Conservation (phyloP, 64 coral and sea anemone genomes). For the Trachythela sp. region DNA sequence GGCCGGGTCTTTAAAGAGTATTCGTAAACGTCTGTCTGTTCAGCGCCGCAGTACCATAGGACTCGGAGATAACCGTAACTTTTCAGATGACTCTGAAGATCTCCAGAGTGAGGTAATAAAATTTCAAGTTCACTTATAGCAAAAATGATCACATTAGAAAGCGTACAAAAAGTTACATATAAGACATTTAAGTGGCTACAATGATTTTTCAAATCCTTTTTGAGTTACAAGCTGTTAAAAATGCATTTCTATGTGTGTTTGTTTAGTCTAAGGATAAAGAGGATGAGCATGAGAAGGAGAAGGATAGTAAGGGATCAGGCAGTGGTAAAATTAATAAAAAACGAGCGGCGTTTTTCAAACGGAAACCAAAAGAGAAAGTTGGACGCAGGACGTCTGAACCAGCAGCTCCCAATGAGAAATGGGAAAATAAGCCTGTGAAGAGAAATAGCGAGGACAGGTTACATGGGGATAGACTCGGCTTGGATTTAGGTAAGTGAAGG, state of each 20-base stretch:
- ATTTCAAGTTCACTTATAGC: no score
- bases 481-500: neutral
- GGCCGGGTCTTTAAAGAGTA: neutral
- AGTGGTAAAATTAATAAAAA: neutral
- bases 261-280: neutral
- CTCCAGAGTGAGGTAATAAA: neutral
- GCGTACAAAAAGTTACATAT: no score
- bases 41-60: neutral
- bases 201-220: no score
- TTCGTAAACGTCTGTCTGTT: neutral
- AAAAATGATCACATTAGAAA: no score
- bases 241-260: neutral
- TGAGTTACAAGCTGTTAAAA: no score
- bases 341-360: neutral
- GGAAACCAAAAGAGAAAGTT: neutral
- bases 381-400: neutral
- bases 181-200: no score
- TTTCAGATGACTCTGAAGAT: neutral
- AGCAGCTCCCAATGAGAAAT: neutral
- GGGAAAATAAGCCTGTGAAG: slow-evolving; percentile 3
- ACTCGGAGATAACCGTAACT: slow-evolving; percentile 10
- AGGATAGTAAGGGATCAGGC: neutral
- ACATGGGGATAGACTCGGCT: neutral
- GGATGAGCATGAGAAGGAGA: neutral
- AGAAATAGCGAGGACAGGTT: neutral